phyloP scores from a whole-genome alignment of 2,888 invertebrate species.

The Metalampra italica region DNA sequence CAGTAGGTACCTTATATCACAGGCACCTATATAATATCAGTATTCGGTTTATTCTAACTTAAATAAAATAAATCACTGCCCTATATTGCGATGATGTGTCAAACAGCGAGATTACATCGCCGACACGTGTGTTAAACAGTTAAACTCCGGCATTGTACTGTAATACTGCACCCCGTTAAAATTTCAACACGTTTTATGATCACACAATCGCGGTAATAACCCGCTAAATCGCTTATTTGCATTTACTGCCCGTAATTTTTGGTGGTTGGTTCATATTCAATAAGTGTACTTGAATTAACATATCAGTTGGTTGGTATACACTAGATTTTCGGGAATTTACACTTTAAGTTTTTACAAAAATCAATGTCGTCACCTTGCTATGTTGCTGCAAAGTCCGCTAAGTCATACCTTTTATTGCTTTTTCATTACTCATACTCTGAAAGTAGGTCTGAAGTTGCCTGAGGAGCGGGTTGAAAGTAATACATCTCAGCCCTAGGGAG shows the following conservation, averaged over 20 bases:
- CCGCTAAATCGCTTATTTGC: slow-evolving; percentile 1
- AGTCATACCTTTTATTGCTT: too few species aligned
- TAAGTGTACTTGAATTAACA: too few species aligned
- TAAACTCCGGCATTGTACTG: neutral
- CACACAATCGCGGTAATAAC: neutral
- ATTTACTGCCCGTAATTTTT: neutral
- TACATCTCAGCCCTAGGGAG: too few species aligned
- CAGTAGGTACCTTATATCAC: neutral
- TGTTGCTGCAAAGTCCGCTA: too few species aligned
- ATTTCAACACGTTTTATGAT: neutral
- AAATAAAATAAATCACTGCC: neutral
- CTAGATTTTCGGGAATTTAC: too few species aligned
- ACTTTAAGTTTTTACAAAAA: too few species aligned
- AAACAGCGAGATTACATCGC: neutral
- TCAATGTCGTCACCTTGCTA: too few species aligned
- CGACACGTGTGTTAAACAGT: neutral
- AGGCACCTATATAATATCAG: neutral
- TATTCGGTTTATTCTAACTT: neutral
- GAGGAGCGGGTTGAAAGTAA: too few species aligned
- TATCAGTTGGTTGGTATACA: neutral
- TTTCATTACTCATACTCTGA: too few species aligned
- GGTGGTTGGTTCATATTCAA: neutral
- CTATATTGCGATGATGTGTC: neutral
- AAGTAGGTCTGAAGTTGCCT: too few species aligned
- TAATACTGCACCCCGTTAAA: neutral